Evolutionary conservation across 2,888 invertebrate species (phyloP), one percentile per base, ranked within the genome.

Genomic region (Busseola fusca): DNA sequence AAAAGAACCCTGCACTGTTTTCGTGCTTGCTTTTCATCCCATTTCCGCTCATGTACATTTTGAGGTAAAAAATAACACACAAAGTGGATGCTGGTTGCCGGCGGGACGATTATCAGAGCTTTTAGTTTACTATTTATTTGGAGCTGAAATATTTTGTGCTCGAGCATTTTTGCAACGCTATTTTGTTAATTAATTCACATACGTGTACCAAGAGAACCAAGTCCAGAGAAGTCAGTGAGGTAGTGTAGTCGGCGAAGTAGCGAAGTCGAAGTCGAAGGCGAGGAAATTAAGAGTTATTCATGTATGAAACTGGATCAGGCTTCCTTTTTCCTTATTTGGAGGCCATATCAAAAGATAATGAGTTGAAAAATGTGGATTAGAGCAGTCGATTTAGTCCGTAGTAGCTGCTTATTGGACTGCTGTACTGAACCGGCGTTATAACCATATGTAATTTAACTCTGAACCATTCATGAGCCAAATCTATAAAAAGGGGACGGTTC

Each of bases 71-170:
- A 80, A 65, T 37, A 50, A 21, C 37, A 16, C 25, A 30, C 42
- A 34, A 27, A 30, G 16, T 5, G 45, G n/a, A 27, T 10, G 27
- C 48, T 48, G 4, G 48, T 21, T 48, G 48, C 14, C 14, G 40
- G 40, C 16, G 21, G 42, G 18, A 6, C 40, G 34, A 58, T 25
- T 58, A 64, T 56, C 60, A 7, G n/a, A 16, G 52, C 42, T 73
- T 60, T 74, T 56, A 34, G n/a, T 74, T 45, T 45, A 52, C 42
- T 45, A 25, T 56, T 60, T 56, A 56, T 74, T 25, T 56, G 42
- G 42, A 60, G 59, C 48, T 64, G 50, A 60, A 6, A 18, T 1
- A 42, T 45, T 54, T 25, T 21, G 14, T 21, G 18, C 16, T 25
- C 30, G 5, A 1, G 0, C 12, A 42, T 56, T 69, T 59, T 25